Evolutionary conservation across 1,140 invertebrate species (phyloP), one percentile per base, ranked within the genome.

Genomic region (Drosophila seguyi): DNA sequence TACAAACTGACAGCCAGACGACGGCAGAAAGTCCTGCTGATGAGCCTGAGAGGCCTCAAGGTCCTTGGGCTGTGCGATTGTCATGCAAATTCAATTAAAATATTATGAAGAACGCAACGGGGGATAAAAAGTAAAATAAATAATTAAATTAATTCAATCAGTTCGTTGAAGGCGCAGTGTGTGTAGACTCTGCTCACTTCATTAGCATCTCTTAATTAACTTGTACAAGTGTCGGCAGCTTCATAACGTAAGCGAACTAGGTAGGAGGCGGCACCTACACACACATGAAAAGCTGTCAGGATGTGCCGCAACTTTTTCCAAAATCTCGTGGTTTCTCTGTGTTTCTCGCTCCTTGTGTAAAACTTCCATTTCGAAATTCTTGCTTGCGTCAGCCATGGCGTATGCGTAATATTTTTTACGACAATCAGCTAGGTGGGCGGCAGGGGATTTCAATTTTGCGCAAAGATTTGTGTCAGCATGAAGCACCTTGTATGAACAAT

Each of bases 151-250:
- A 63, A 18, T 68, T 53, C 27, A 53, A 59, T 57, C 56, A 39
- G 22, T 6, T 1, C 31, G 29, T 4, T 31, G 29, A 31, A 31
- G 29, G 29, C 29, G 31, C 31, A 4, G n/a, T 13, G 13, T 20
- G 5, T 11, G 5, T 11, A 50, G 27, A 11, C 27, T 36, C 29
- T 25, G 41, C 56, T 77, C 72, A 66, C 81, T 85, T 81, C 85
- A 85, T 90, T 88, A 90, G 68, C 79, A 88, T 88, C 77, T 88
- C 83, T 81, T 88, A 90, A 88, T 88, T 88, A 88, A 90, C 81
- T 90, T 81, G 85, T 62, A 42, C 29, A 38, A 68, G 44, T 50
- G n/a, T n/a, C n/a, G 42, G 27, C 31, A 25, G 42, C 61, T 38
- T 11, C 13, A 34, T 25, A 36, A 58, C 36, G 42, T 16, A 22